A percentile compares a stretch with the other conserved stretches of the same genome.
phyloP scores from a whole-genome alignment of 2,113 vertebrate species.

The Rhabdornis inornatus region DNA sequence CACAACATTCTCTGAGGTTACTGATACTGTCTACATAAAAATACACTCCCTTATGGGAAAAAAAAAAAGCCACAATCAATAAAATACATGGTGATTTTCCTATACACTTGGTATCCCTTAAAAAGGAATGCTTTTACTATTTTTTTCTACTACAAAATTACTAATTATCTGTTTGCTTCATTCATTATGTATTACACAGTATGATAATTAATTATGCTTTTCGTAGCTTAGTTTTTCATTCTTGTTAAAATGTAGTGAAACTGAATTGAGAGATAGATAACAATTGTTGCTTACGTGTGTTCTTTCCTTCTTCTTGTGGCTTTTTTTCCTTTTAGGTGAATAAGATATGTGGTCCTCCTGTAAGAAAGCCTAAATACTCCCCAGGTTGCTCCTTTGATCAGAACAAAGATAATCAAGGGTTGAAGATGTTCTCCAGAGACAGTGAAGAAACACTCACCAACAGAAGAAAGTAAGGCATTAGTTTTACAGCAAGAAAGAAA shows the following conservation, averaged over 20 bases:
- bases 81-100: background rate
- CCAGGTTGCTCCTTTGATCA: slow-evolving; percentile 57
- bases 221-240: background rate
- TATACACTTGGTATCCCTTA: background rate
- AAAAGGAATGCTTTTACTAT: background rate
- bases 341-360: slow-evolving; percentile 79
- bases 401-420: slow-evolving; percentile 66
- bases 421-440: slow-evolving; percentile 65
- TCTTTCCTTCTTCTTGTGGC: background rate
- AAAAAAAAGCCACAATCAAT: background rate
- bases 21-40: background rate
- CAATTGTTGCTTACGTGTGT: background rate
- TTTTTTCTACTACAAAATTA: background rate
- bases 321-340: slow-evolving; percentile 72
- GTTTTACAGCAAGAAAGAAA: slow-evolving; percentile 73
- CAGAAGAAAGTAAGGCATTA: slow-evolving; percentile 82
- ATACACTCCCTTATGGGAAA: background rate
- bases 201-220: background rate
- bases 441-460: slow-evolving; percentile 71
- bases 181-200: background rate
- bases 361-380: slow-evolving; percentile 65
- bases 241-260: background rate
- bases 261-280: background rate
- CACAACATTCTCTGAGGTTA: background rate
- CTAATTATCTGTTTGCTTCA: background rate